Conservation (phyloP, 2,797 vertebrate species). For the Tragelaphus oryx region DNA sequence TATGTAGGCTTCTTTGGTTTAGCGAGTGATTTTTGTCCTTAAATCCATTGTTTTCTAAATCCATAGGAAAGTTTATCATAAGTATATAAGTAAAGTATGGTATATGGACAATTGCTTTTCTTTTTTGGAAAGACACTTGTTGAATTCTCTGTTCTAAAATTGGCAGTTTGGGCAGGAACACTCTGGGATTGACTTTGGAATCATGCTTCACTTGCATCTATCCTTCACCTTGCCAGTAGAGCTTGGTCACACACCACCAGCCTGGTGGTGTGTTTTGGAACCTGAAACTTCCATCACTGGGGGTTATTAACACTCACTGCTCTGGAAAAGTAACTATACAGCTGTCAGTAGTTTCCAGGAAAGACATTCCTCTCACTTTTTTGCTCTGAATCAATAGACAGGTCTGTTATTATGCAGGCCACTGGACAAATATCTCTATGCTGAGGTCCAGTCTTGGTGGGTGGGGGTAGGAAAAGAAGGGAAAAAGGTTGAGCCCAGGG, state of each 20-base stretch:
- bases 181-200: conserved; percentile 20
- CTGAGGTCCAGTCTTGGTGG: background rate
- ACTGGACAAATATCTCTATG: background rate
- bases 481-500: background rate
- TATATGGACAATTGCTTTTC: conserved; percentile 15
- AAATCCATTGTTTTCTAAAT: background rate
- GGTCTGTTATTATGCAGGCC: background rate
- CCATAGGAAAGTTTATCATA: background rate
- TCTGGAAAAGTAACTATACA: conserved; percentile 11
- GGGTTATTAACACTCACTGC: background rate
- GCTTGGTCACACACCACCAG: background rate
- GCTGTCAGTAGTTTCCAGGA: conserved; percentile 16
- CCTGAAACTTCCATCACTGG: conserved; percentile 4
- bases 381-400: conserved; percentile 41
- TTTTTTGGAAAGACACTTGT: conserved; percentile 42
- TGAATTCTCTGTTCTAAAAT: conserved; percentile 30
- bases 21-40: conserved; percentile 14
- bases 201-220: background rate
- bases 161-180: background rate
- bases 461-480: background rate
- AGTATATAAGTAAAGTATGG: background rate
- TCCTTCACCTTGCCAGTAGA: conserved; percentile 3
- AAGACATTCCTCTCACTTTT: background rate
- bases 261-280: background rate
- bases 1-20: background rate